Evolutionary conservation across 1,140 invertebrate species (phyloP), one percentile per base, ranked within the genome.

Genomic region (Anagrus nilaparvatae): DNA sequence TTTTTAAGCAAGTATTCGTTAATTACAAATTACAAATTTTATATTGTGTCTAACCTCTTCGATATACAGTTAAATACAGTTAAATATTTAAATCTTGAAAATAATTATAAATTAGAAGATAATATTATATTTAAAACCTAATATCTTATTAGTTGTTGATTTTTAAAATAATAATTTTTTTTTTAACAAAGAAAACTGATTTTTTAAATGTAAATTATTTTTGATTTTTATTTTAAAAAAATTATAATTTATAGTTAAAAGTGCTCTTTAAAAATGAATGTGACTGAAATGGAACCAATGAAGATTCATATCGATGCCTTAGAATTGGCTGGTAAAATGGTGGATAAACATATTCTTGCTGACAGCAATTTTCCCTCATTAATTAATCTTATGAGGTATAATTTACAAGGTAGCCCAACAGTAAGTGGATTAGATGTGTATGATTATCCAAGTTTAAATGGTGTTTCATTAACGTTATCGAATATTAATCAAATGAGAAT

Each of bases 381-480:
- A 53, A 59, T 70, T 30, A 71, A 72, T 51, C 59, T 69, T 24
- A 63, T 78, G 54, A 58, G 69, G 54, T 67, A 72, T 24, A 64
- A 61, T 41, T 54, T 60, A 18, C 60, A 69, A 58, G 61, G 73
- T 55, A 72, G 68, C 39, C 77, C 85, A 53, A 85, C 80, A 55
- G 78, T 83, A 25, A 94, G 89, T 75, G 92, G 92, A 13, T 66
- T 91, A 18, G 82, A 84, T 55, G 88, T 94, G 58, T 77, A 79
- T 60, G 91, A 96, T 59, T 97, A 97, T 72, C 88, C 89, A 40
- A 81, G 73, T 53, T 63, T 83, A 29, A 79, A 76, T 49, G 72
- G 79, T 12, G 54, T 75, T 13, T 75, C 84, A 23, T 56, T 78
- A 23, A 77, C 76, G 41, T 70, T 82, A 54, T 71, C 76, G 46